Conservation (phyloP, 2,797 vertebrate genomes). For the Cuniculus paca region DNA sequence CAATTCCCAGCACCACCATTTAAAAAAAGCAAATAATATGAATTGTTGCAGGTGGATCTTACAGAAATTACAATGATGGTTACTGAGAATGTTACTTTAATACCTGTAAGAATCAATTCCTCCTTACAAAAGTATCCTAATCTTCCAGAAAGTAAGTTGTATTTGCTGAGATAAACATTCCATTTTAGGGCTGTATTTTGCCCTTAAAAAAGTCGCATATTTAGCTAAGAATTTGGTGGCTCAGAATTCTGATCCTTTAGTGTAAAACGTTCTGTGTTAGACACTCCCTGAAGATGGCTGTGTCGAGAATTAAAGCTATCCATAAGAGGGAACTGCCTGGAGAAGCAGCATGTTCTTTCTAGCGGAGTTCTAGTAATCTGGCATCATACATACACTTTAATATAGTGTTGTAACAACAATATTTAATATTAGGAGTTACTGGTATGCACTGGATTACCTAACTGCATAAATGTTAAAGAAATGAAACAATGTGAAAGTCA, state of each 20-base stretch:
- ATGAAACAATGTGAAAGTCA: background rate
- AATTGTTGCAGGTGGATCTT: background rate
- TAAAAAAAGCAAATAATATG: background rate
- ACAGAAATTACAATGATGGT: background rate
- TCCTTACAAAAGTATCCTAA: background rate
- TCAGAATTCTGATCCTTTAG: slow-evolving; percentile 41
- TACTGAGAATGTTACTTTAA: slow-evolving; percentile 29
- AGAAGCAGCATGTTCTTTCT: background rate
- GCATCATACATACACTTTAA: background rate
- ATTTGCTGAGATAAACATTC: slow-evolving; percentile 21
- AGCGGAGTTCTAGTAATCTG: background rate
- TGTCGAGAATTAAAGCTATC: background rate
- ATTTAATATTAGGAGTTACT: background rate
- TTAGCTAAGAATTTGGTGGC: background rate
- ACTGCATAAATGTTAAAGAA: background rate
- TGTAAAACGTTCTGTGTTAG: background rate
- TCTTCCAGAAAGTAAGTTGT: background rate
- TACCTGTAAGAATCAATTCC: background rate
- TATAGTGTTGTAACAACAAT: background rate
- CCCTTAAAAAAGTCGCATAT: background rate
- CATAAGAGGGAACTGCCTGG: background rate
- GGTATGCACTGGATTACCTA: background rate
- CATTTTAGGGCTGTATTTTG: background rate
- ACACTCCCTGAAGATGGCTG: background rate
- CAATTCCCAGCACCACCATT: background rate